Evolutionary conservation across 2,888 invertebrate genomes (phyloP).

Genomic region (Cantharis flavilabris): DNA sequence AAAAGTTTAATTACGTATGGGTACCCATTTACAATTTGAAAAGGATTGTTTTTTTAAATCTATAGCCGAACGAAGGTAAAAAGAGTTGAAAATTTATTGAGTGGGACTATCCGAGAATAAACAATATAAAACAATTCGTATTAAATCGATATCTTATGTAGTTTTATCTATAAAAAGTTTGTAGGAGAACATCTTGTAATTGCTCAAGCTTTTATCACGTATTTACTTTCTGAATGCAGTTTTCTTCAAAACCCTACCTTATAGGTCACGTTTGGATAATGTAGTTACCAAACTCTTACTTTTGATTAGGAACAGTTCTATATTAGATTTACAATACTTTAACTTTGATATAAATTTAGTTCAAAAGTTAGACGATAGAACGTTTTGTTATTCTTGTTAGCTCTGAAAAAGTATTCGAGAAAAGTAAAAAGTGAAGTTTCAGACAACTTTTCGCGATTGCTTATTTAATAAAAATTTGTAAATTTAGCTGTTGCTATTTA

Average conservation of each 20-base stretch:
- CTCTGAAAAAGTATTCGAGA: slow-evolving; percentile 13
- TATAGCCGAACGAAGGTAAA: background rate
- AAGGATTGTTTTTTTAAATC: background rate
- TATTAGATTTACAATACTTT: slow-evolving; percentile 46
- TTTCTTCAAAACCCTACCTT: slow-evolving; percentile 29
- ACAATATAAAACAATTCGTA: background rate
- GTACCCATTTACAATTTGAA: background rate
- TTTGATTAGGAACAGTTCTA: slow-evolving; percentile 43
- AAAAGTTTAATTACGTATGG: background rate
- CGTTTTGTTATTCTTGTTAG: slow-evolving; percentile 31
- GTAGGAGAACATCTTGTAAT: slow-evolving; percentile 27
- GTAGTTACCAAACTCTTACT: slow-evolving; percentile 41
- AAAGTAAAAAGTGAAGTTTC: slow-evolving; percentile 21
- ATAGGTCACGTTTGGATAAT: slow-evolving; percentile 39
- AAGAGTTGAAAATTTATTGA: background rate
- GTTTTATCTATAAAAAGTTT: slow-evolving; percentile 24
- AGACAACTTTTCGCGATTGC: slow-evolving; percentile 12
- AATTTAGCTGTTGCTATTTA: slow-evolving; percentile 18
- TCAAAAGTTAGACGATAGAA: slow-evolving; percentile 37
- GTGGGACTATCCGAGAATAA: background rate
- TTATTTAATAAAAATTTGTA: slow-evolving; percentile 21
- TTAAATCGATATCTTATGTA: slow-evolving; percentile 16
- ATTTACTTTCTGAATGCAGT: slow-evolving; percentile 31
- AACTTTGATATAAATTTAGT: slow-evolving; percentile 45
- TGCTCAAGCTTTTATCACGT: slow-evolving; percentile 30